These are phyloP conservation scores for Seriola aureovittata DNA, from an alignment of 2,113 vertebrate species.

Conservation along the genomic window DNA sequence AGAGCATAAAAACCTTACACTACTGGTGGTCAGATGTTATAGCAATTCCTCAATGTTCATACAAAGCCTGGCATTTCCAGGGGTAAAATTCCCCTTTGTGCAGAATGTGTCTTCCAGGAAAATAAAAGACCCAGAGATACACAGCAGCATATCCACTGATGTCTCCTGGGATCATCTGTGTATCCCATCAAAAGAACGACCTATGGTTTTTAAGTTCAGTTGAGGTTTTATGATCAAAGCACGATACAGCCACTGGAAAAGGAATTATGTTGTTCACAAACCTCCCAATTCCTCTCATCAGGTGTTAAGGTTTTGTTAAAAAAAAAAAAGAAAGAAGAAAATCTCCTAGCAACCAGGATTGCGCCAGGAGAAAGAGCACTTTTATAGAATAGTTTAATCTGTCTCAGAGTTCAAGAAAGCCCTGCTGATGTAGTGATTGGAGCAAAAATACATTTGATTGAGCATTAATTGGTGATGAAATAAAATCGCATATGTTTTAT, in stretches of 20 bases:
- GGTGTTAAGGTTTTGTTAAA: conserved; percentile 20
- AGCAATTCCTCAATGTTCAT: conserved; percentile 3
- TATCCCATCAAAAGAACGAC: conserved; percentile 37
- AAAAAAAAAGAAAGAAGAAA: neutral
- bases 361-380: neutral
- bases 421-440: neutral
- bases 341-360: conserved; percentile 16
- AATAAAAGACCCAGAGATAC: conserved; percentile 7
- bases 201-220: conserved; percentile 32
- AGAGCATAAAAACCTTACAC: conserved; percentile 2
- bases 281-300: conserved; percentile 4
- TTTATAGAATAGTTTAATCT: neutral
- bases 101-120: neutral
- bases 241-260: neutral
- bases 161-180: conserved; percentile 5
- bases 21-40: neutral
- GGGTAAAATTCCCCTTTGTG: conserved; percentile 10
- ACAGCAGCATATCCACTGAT: neutral
- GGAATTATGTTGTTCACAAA: neutral
- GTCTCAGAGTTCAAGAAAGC: neutral
- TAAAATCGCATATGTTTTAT: neutral
- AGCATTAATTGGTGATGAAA: neutral
- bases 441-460: neutral
- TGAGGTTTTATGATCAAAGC: conserved; percentile 45
- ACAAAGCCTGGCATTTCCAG: neutral